Evolutionary conservation across 1,140 invertebrate genomes (phyloP), one percentile per base, ranked within the genome.

Genomic region (Brachionus rubens): DNA sequence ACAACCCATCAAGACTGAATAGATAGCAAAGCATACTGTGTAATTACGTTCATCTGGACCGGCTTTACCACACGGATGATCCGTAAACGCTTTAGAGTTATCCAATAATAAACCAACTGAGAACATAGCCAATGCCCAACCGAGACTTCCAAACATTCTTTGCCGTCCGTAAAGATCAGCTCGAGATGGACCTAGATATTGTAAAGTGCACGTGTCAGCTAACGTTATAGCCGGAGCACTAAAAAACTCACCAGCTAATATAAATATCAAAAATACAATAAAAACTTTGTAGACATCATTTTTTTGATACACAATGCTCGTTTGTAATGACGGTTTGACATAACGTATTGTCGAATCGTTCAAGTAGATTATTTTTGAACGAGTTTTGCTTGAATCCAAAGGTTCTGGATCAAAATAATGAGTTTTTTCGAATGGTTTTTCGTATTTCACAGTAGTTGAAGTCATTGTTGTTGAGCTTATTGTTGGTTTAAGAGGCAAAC

Each of bases 51-150:
- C 88, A 78, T 92, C 90, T 1, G 91, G 91, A 3, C 72, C 72
- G 4, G 79, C 78, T 16, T 78, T 76, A 0, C 89, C 90, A 81
- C 96, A 98, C 0, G 94, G 94, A 79, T 87, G 87, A 72, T 86
- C 82, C 88, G 91, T 86, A 91, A 99, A 80, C 87, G 90, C 78
- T 88, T 96, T 82, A 0, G 94, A 96, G 82, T 97, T 93, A 86
- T 99, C 96, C 46, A 99, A 86, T n/a, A 93, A 95, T 52, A 86
- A 80, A 41, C 96, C 96, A 50, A 98, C 93, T 81, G 98, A 91
- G 83, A 99, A 98, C 96, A 99, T 99, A 10, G 95, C 91, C 76
- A 98, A 84, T 30, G 93, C 96, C 96, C 95, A 98, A 21, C 96
- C 96, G 52, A 98, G 85, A 30, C 94, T 98, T 0, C 96, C 96